Evolutionary conservation across 2,888 invertebrate genomes (phyloP).

Genomic region (Pollenia labialis): DNA sequence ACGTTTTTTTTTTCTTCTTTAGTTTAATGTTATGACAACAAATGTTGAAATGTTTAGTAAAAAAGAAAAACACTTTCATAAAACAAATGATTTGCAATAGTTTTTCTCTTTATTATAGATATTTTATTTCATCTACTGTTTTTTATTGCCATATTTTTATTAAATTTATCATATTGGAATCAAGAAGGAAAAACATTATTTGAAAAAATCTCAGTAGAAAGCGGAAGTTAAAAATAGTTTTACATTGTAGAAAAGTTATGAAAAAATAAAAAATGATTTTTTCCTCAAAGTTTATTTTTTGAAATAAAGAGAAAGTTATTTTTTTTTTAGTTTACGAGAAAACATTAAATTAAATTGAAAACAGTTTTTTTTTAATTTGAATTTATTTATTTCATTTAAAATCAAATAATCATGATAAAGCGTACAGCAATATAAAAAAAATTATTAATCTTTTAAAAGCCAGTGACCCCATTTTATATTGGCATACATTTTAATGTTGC

Average conservation of each 20-base stretch:
- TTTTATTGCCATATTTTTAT: constrained; percentile 21
- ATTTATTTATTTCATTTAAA: too few species aligned
- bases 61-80: background rate
- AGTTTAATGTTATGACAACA: constrained; percentile 11
- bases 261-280: too few species aligned
- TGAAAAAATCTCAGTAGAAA: background rate
- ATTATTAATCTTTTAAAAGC: too few species aligned
- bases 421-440: too few species aligned
- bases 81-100: constrained; percentile 14
- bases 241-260: background rate
- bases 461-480: too few species aligned
- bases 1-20: background rate
- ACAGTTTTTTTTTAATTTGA: too few species aligned
- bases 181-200: background rate
- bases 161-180: constrained; percentile 8
- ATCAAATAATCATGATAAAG: too few species aligned
- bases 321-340: too few species aligned
- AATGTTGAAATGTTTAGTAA: constrained; percentile 5
- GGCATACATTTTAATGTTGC: too few species aligned
- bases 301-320: too few species aligned
- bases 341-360: too few species aligned
- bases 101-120: background rate
- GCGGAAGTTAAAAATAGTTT: background rate
- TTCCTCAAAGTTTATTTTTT: too few species aligned
- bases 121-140: background rate